Percentiles rank a stretch among this genome's conserved stretches.
These are phyloP conservation scores for Goniozus legneri DNA, from an alignment of 1,140 invertebrate species.

Conservation along the genomic window DNA sequence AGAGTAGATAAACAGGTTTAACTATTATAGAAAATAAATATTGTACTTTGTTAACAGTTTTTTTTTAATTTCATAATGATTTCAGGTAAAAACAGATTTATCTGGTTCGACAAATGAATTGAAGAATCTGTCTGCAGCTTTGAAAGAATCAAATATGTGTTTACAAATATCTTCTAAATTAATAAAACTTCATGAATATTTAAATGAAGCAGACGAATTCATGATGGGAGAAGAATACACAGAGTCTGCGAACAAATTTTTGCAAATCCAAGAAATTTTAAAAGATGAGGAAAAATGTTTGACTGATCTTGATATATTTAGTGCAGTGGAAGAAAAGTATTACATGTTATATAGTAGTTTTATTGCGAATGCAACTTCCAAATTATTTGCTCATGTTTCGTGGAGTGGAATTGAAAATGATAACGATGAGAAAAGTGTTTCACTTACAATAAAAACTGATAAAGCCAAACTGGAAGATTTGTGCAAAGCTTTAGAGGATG, in stretches of 20 bases:
- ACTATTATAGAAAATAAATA: neutral
- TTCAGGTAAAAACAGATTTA: constrained; percentile 58
- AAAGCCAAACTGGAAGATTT: constrained; percentile 48
- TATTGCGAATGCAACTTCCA: constrained; percentile 42
- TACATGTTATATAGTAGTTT: constrained; percentile 42
- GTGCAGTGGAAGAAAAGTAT: constrained; percentile 43
- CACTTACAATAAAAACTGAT: constrained; percentile 43
- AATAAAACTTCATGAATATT: constrained; percentile 52
- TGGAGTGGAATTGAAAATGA: constrained; percentile 29
- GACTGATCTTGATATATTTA: constrained; percentile 53
- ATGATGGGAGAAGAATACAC: constrained; percentile 49
- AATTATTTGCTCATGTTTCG: constrained; percentile 53
- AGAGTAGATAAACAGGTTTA: constrained; percentile 53
- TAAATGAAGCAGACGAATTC: constrained; percentile 52
- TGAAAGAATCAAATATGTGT: constrained; percentile 55
- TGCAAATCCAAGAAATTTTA: constrained; percentile 50
- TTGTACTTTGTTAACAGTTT: neutral
- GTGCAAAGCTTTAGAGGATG: constrained; percentile 50
- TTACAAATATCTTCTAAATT: constrained; percentile 55
- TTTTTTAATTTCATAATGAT: constrained; percentile 6
- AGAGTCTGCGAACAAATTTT: constrained; percentile 53
- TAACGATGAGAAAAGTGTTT: constrained; percentile 21
- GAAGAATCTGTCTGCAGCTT: constrained; percentile 51
- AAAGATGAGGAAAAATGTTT: constrained; percentile 52
- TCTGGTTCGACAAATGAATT: constrained; percentile 57